These are phyloP conservation scores for Anastrepha obliqua DNA, from an alignment of 1,140 invertebrate genomes.

Conservation along the genomic window DNA sequence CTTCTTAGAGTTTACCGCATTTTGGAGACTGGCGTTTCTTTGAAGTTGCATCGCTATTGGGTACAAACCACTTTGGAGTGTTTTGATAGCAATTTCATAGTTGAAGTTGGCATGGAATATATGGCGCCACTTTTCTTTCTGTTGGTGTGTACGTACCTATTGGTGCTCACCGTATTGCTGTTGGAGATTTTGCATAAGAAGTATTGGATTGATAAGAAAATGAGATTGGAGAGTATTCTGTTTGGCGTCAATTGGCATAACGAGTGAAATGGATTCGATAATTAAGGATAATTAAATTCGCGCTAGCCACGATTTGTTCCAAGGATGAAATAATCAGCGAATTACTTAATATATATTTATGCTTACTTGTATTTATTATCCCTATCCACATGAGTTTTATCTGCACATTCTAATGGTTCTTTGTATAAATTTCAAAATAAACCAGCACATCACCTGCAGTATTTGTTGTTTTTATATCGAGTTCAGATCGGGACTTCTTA, in stretches of 20 bases:
- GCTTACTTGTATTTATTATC: too few species aligned
- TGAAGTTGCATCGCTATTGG: slow-evolving; percentile 64
- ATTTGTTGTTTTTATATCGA: too few species aligned
- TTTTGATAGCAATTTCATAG: slow-evolving; percentile 66
- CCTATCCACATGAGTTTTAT: too few species aligned
- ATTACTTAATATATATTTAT: not conserved
- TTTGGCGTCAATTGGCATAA: slow-evolving; percentile 42
- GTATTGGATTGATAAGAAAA: not conserved
- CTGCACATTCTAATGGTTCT: not conserved
- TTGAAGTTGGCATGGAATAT: slow-evolving; percentile 72
- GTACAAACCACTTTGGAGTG: slow-evolving; percentile 65
- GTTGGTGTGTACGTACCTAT: slow-evolving; percentile 61
- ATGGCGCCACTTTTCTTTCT: slow-evolving; percentile 67
- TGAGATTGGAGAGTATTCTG: slow-evolving; percentile 3
- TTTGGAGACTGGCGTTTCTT: slow-evolving; percentile 65
- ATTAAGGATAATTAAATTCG: not conserved
- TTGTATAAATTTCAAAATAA: not conserved
- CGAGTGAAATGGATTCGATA: not conserved
- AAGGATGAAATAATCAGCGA: not conserved
- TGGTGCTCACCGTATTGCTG: slow-evolving; percentile 60
- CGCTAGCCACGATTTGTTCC: not conserved
- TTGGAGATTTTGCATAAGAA: slow-evolving; percentile 53
- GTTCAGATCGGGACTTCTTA: too few species aligned
- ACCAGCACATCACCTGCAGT: not conserved
- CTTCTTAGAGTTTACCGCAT: slow-evolving; percentile 60